Conservation (phyloP, 2,888 invertebrate genomes). For the Branchipolynoe longqiensis region DNA sequence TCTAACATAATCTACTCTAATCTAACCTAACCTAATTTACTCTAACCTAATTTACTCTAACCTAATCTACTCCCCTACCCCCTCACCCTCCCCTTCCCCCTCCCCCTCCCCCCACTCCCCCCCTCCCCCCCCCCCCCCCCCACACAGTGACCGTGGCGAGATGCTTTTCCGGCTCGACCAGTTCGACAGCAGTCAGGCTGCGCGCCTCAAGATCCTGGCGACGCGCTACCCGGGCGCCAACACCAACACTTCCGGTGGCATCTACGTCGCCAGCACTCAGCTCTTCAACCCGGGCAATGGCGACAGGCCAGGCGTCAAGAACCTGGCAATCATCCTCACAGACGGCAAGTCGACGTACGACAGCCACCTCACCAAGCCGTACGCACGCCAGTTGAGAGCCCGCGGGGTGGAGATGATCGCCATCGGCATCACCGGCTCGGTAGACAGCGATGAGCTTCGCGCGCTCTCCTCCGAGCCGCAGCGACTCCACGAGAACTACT, state of each 20-base stretch:
- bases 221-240: constrained; percentile 61
- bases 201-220: constrained; percentile 23
- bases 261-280: background rate
- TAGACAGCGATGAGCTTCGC: constrained; percentile 50
- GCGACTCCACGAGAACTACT: constrained; percentile 19
- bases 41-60: no score
- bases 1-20: no score
- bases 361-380: constrained; percentile 20
- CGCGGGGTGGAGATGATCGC: constrained; percentile 31
- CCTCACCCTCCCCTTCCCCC: no score
- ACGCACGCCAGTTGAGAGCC: constrained; percentile 26
- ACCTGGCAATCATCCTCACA: constrained; percentile 52
- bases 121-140: no score
- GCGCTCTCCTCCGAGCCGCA: constrained; percentile 58
- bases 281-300: constrained; percentile 13
- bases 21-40: no score
- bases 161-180: constrained; percentile 53
- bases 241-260: constrained; percentile 49
- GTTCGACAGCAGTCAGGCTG: background rate
- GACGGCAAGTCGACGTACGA: constrained; percentile 61
- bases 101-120: no score
- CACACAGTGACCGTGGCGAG: constrained; percentile 13
- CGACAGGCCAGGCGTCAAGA: constrained; percentile 37
- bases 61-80: no score
- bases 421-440: constrained; percentile 48